phyloP scores from a whole-genome alignment of 2,113 vertebrate genomes.

The Myiozetetes cayanensis region DNA sequence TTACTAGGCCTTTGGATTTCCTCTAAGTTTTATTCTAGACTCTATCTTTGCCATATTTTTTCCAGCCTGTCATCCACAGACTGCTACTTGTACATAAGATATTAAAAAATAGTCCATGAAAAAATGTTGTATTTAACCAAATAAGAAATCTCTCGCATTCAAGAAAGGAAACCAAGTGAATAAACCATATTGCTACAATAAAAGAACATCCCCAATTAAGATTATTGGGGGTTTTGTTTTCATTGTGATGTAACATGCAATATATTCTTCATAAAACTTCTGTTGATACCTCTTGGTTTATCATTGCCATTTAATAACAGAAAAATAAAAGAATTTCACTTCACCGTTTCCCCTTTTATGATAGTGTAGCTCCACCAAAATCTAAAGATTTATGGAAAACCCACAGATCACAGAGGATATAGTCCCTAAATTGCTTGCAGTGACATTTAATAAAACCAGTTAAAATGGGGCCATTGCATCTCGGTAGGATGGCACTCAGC shows the following conservation, averaged over 20 bases:
- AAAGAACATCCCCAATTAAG: not conserved
- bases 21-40: not conserved
- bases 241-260: not conserved
- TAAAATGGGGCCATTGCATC: not conserved
- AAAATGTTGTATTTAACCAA: not conserved
- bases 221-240: not conserved
- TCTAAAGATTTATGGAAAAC: not conserved
- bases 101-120: not conserved
- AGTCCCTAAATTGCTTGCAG: not conserved
- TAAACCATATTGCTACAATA: not conserved
- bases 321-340: not conserved
- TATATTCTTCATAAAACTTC: not conserved
- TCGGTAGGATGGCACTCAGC: not conserved
- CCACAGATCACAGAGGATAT: not conserved
- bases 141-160: not conserved
- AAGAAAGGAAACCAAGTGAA: not conserved
- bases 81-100: not conserved
- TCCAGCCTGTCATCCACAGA: not conserved
- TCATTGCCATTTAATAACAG: accelerated
- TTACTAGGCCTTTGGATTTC: not conserved
- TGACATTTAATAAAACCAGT: not conserved
- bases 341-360: not conserved
- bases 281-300: not conserved
- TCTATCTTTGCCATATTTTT: not conserved
- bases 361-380: not conserved